phyloP scores from a whole-genome alignment of 2,797 vertebrate species.

The Cynopterus sphinx region DNA sequence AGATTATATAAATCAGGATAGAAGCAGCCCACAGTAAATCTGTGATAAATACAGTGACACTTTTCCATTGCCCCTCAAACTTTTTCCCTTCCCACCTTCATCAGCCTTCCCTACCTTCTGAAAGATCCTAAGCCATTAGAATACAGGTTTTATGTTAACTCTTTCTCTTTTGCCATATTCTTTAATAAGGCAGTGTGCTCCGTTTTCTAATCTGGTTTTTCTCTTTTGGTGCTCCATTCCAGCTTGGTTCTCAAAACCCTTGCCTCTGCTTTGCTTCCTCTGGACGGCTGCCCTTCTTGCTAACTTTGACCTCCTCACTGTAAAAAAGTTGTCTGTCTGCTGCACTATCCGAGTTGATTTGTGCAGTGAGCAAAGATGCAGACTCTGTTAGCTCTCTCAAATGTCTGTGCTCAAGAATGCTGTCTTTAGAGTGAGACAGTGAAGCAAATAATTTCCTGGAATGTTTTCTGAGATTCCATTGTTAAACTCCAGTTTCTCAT shows the following conservation, averaged over 20 bases:
- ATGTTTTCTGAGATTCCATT: constrained; percentile 21
- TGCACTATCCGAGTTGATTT: not conserved
- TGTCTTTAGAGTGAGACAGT: not conserved
- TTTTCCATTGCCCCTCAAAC: not conserved
- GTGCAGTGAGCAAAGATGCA: not conserved
- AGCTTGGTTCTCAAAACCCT: not conserved
- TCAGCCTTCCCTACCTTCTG: not conserved
- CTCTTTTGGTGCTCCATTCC: not conserved
- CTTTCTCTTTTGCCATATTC: not conserved
- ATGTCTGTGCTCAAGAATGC: not conserved
- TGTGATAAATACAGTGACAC: not conserved
- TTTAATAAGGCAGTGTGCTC: not conserved
- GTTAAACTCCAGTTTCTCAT: constrained; percentile 7
- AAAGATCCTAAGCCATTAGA: not conserved
- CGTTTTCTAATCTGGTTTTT: not conserved
- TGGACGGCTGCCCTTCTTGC: not conserved
- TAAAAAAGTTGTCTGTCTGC: not conserved
- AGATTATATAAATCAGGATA: not conserved
- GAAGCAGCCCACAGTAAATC: not conserved
- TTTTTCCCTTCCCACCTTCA: not conserved
- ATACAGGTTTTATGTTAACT: not conserved
- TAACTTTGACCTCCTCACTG: not conserved
- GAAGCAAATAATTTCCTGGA: constrained; percentile 1
- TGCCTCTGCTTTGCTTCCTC: not conserved
- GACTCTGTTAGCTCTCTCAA: not conserved